phyloP scores from a whole-genome alignment of 2,888 invertebrate genomes.

The Orthosia incerta region DNA sequence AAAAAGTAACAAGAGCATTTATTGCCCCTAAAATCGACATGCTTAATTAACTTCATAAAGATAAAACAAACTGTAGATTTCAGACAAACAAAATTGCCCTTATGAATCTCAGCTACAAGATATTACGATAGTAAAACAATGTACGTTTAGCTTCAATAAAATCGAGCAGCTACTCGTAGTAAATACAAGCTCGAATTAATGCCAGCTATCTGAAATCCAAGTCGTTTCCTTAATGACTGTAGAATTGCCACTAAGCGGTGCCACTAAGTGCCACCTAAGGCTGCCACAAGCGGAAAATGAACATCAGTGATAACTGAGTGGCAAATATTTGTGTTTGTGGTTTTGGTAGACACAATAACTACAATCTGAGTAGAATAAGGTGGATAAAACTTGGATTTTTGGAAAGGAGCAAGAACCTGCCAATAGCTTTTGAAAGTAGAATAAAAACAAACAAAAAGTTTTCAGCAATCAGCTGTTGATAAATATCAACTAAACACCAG shows the following conservation, averaged over 20 bases:
- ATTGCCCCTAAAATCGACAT: too few relatives aligned
- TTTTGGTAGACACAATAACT: background rate
- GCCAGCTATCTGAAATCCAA: slow-evolving; percentile 50
- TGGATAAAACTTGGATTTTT: background rate
- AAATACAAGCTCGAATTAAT: slow-evolving; percentile 50
- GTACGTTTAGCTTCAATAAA: slow-evolving; percentile 21
- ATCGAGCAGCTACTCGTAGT: slow-evolving; percentile 29
- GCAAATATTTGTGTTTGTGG: slow-evolving; percentile 15
- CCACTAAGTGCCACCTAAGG: slow-evolving; percentile 53
- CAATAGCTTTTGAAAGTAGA: background rate
- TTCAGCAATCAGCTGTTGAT: background rate
- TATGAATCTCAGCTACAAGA: background rate
- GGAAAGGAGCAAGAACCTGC: too few relatives aligned
- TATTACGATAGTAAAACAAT: slow-evolving; percentile 3
- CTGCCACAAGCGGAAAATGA: slow-evolving; percentile 44
- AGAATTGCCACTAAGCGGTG: slow-evolving; percentile 60
- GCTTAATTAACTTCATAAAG: background rate
- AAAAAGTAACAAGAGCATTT: too few relatives aligned
- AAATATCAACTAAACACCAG: background rate
- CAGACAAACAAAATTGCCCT: background rate
- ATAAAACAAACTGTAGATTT: background rate
- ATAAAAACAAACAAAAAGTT: background rate
- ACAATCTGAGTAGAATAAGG: background rate
- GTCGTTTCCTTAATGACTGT: slow-evolving; percentile 62
- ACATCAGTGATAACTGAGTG: slow-evolving; percentile 32